Evolutionary conservation across 2,888 invertebrate genomes (phyloP).

Genomic region (Epirrita christyi): DNA sequence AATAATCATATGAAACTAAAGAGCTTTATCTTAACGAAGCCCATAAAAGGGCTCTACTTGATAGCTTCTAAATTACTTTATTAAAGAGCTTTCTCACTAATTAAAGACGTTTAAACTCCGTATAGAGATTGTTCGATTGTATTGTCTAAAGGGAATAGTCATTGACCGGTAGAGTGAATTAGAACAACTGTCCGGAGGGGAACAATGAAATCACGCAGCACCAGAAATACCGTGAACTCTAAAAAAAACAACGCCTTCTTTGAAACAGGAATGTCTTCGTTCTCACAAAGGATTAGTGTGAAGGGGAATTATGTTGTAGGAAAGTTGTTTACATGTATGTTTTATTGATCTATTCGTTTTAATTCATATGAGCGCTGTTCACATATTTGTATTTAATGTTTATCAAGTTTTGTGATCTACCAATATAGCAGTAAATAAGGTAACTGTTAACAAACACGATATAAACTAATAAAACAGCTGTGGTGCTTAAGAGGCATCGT

Average conservation of each 20-base stretch:
- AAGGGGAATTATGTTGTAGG: slow-evolving; percentile 54
- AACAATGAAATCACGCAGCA: slow-evolving; percentile 61
- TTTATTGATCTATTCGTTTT: slow-evolving; percentile 31
- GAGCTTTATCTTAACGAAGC: slow-evolving; percentile 63
- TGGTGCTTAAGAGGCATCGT: slow-evolving; percentile 48
- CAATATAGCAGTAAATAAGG: too few species aligned
- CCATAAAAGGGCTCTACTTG: slow-evolving; percentile 58
- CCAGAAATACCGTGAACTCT: slow-evolving; percentile 60
- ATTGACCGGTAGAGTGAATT: slow-evolving; percentile 60
- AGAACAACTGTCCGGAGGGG: slow-evolving; percentile 49
- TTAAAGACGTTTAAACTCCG: slow-evolving; percentile 63
- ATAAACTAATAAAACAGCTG: slow-evolving; percentile 23
- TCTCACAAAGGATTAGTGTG: slow-evolving; percentile 62
- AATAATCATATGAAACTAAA: slow-evolving; percentile 47
- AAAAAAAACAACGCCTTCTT: slow-evolving; percentile 60
- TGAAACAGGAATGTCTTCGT: slow-evolving; percentile 64
- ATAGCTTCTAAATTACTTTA: slow-evolving; percentile 68
- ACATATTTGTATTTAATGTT: slow-evolving; percentile 12
- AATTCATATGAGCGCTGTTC: slow-evolving; percentile 12
- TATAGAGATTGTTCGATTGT: slow-evolving; percentile 56
- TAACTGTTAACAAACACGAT: slow-evolving; percentile 20
- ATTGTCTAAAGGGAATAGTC: slow-evolving; percentile 57
- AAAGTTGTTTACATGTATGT: slow-evolving; percentile 45
- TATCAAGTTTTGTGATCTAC: slow-evolving; percentile 6
- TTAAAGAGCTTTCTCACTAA: slow-evolving; percentile 66